Conservation (phyloP, 2,797 vertebrate species). For the Danio tinwini region DNA sequence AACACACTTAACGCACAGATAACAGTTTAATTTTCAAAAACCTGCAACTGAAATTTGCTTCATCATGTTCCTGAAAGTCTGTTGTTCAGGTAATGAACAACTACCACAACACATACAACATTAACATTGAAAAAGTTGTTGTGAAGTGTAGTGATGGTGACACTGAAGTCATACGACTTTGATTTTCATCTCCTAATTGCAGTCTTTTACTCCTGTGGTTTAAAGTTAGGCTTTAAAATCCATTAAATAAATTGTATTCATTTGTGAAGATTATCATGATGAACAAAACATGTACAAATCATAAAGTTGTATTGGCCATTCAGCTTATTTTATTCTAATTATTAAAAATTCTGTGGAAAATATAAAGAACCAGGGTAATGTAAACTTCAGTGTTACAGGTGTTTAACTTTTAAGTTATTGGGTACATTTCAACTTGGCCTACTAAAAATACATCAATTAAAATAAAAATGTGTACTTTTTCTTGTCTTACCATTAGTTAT, state of each 20-base stretch:
- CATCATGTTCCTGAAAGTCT: too few species aligned
- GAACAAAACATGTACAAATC: not conserved
- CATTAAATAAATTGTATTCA: not conserved
- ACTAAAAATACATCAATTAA: too few species aligned
- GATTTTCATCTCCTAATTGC: not conserved
- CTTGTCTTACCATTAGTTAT: too few species aligned
- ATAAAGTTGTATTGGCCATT: not conserved
- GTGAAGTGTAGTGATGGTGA: not conserved
- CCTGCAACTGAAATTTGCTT: too few species aligned
- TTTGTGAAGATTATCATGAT: not conserved
- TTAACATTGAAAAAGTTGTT: not conserved
- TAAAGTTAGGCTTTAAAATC: not conserved
- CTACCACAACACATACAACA: too few species aligned
- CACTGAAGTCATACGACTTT: not conserved
- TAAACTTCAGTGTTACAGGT: not conserved
- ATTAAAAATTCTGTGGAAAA: not conserved
- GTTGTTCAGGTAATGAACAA: too few species aligned
- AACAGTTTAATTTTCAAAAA: too few species aligned
- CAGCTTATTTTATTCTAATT: not conserved
- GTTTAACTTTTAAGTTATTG: too few species aligned
- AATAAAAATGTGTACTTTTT: too few species aligned
- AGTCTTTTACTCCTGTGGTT: conserved; percentile 1
- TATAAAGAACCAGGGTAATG: not conserved
- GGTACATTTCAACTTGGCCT: too few species aligned
- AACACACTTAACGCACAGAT: too few species aligned